These are phyloP conservation scores for Mungos mungo DNA, from an alignment of 2,113 vertebrate species.

Conservation along the genomic window DNA sequence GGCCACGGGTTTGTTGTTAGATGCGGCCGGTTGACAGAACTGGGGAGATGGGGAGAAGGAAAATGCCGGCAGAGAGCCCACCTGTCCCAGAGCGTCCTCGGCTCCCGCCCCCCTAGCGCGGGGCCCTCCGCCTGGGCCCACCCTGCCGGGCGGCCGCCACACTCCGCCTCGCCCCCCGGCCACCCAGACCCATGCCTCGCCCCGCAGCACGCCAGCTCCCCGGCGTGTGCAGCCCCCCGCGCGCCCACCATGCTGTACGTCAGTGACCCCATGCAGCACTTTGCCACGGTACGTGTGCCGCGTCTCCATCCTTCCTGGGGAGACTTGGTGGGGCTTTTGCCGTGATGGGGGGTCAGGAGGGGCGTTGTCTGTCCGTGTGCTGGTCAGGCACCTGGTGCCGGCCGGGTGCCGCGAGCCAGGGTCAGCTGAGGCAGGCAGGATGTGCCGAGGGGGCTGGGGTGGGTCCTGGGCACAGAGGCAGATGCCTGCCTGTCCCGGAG, in stretches of 20 bases:
- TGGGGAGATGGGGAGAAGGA: slow-evolving; percentile 83
- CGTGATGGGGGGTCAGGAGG: accelerated
- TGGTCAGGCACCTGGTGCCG: background rate
- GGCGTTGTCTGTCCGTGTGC: no score
- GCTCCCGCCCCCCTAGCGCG: slow-evolving; percentile 51
- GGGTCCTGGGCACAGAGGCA: background rate
- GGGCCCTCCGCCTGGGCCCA: background rate
- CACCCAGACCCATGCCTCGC: slow-evolving; percentile 84
- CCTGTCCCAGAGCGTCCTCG: slow-evolving; percentile 67
- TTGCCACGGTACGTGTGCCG: slow-evolving; percentile 90
- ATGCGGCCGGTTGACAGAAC: slow-evolving; percentile 91
- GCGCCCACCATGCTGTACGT: slow-evolving; percentile 91
- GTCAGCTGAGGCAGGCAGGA: background rate
- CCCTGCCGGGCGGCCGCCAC: background rate
- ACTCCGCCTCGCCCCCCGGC: background rate
- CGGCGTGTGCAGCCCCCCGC: slow-evolving; percentile 67
- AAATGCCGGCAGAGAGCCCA: slow-evolving; percentile 78
- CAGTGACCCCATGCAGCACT: slow-evolving; percentile 87
- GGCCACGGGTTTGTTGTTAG: slow-evolving; percentile 92
- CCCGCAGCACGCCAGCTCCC: slow-evolving; percentile 70
- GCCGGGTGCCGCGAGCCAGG: background rate
- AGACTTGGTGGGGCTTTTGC: accelerated
- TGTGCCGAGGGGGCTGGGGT: background rate
- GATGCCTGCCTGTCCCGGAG: background rate
- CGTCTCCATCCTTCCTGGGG: background rate